Evolutionary conservation across 2,113 vertebrate species (phyloP).

Genomic region (Osmerus eperlanus): DNA sequence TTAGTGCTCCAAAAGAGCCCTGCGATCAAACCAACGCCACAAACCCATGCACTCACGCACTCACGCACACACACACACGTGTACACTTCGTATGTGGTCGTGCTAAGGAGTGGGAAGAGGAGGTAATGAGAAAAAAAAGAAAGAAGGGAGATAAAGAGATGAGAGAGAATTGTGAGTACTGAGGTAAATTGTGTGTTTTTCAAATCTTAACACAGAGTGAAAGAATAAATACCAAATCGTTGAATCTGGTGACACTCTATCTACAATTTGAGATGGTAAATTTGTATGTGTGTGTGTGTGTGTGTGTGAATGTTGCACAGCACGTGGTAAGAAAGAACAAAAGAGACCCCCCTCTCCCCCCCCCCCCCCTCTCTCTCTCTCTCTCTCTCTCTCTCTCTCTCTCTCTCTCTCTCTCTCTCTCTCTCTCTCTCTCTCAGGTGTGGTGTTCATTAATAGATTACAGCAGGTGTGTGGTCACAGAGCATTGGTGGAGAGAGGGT

Average conservation of each 20-base stretch:
- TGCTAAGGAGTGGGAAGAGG: conserved; percentile 46
- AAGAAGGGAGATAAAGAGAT: conserved; percentile 45
- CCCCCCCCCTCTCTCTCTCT: conserved; percentile 15
- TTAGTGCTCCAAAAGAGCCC: conserved; percentile 36
- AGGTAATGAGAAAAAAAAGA: conserved; percentile 51
- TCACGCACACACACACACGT: conserved; percentile 14
- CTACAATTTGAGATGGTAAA: background rate
- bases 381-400: no score
- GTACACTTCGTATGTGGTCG: background rate
- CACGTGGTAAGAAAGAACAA: conserved; percentile 29
- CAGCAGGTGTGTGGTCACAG: conserved; percentile 68
- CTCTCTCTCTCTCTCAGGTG: conserved; percentile 49
- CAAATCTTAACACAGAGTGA: conserved; percentile 10
- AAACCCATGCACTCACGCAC: conserved; percentile 14
- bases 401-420: background rate
- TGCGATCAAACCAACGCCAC: conserved; percentile 19
- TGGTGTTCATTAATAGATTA: conserved; percentile 64
- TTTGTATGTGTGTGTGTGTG: conserved; percentile 11
- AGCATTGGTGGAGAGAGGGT: conserved; percentile 54
- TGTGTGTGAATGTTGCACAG: conserved; percentile 34
- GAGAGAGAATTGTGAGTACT: conserved; percentile 62
- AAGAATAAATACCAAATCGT: conserved; percentile 18
- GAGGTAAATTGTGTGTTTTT: conserved; percentile 36
- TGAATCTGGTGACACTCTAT: background rate
- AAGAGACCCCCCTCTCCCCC: conserved; percentile 12